Evolutionary conservation across 2,888 invertebrate genomes (phyloP).

Genomic region (Smittia sp.): DNA sequence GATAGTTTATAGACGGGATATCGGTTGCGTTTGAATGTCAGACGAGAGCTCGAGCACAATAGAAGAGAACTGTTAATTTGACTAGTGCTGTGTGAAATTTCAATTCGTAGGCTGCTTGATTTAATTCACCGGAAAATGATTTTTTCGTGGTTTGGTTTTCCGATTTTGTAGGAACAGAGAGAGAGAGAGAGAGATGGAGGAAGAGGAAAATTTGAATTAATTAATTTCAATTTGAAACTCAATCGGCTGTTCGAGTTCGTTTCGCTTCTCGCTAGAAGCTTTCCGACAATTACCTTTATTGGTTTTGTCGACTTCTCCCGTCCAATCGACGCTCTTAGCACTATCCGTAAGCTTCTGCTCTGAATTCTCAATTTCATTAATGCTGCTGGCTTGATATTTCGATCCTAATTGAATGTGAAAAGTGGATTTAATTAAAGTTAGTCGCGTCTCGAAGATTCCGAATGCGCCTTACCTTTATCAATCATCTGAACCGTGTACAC

Average conservation of each 20-base stretch:
- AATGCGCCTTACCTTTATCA: conserved; percentile 24
- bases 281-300: conserved; percentile 38
- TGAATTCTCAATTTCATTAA: conserved; percentile 37
- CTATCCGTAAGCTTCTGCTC: conserved; percentile 34
- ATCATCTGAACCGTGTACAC: conserved; percentile 1
- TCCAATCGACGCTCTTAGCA: conserved; percentile 31
- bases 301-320: conserved; percentile 18
- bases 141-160: neutral
- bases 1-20: neutral
- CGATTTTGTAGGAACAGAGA: neutral
- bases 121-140: neutral
- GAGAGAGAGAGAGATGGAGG: too few relatives aligned
- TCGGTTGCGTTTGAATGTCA: conserved; percentile 18
- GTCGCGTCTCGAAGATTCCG: neutral
- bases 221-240: neutral
- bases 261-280: neutral
- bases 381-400: conserved; percentile 35
- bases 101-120: conserved; percentile 5
- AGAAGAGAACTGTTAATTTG: conserved; percentile 12
- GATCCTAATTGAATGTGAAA: conserved; percentile 31
- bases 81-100: conserved; percentile 9
- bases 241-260: neutral
- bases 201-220: neutral
- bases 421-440: conserved; percentile 6
- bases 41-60: neutral